Base-by-base conservation (phyloP, 2,113 vertebrate species). In the Grus americana region DNA sequence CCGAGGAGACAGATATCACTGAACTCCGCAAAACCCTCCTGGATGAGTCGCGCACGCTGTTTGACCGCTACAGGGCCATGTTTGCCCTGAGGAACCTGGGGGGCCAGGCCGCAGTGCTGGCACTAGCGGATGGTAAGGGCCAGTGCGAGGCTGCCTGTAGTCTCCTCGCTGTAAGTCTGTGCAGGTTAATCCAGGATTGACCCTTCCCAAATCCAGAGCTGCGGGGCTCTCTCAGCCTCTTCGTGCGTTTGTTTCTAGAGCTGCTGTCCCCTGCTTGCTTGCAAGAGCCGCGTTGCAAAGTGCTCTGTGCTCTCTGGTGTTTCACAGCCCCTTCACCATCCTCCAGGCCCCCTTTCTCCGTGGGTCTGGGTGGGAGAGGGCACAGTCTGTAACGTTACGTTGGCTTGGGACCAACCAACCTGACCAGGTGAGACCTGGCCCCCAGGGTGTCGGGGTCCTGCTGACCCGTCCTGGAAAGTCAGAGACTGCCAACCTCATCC, bases 31-130 rank as follows among this genome's bases (percentile, higher is more conserved):
- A 57, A 5, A 44, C 27, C 12, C 98, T 99, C 29, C 88, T 99
- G 96, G 98, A 99, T 2, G 99, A 99, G 79, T 94, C 94, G 1
- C 88, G 79, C 70, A 92, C 98, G 0, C 98, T 99, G 16, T 99
- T 99, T 0, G 99, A 99, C 5, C 99, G 99, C 9, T 99, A 99
- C 97, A 97, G 99, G 2, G 99, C 99, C 78, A 99, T 99, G 99
- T 99, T 99, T 27, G 99, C 99, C 2, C 97, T 99, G 61, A 98
- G 99, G 1, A 99, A 99, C 21, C 61, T 98, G 2, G 99, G 99
- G 10, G 98, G 97, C 6, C 89, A 97, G 85, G 98, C 98, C 66
- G 99, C 99, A 0, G 99, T 98, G 62, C 97, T 99, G 79, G 99
- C 99, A 0, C 98, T 99, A 59, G 99, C 98, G 0, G 99, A 99